These are phyloP conservation scores for Cottus gobio DNA, from an alignment of 2,113 vertebrate genomes.

Conservation along the genomic window DNA sequence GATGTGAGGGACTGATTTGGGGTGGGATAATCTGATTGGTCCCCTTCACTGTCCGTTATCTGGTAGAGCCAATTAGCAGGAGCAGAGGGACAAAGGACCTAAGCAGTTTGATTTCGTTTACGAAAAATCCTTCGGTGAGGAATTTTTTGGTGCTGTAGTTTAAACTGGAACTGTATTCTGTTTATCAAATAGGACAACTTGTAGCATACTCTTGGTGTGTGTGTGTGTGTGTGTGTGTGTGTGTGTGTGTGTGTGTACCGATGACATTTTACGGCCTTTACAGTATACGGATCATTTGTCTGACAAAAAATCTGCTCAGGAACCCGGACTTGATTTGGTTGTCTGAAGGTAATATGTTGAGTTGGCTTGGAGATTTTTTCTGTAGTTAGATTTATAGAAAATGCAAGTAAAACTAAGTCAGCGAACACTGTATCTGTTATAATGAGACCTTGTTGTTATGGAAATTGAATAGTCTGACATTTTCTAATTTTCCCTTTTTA, in stretches of 20 bases:
- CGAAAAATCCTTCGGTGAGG: background rate
- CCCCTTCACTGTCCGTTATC: constrained; percentile 32
- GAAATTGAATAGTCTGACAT: background rate
- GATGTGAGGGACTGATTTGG: constrained; percentile 21
- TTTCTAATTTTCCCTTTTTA: background rate
- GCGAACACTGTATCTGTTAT: background rate
- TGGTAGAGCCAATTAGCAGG: constrained; percentile 38
- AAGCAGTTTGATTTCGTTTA: background rate
- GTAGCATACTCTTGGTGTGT: background rate
- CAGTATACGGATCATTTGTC: background rate
- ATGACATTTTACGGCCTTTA: constrained; percentile 50
- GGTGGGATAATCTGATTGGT: constrained; percentile 52
- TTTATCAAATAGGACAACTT: constrained; percentile 3
- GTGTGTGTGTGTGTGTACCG: constrained; percentile 1
- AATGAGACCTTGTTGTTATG: background rate
- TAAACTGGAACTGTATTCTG: background rate
- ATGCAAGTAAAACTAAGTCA: background rate
- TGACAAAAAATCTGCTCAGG: background rate
- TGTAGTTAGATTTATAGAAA: background rate
- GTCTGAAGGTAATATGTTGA: background rate
- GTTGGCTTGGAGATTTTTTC: background rate
- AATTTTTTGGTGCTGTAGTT: constrained; percentile 7
- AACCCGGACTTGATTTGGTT: background rate
- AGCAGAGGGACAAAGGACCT: constrained; percentile 9
- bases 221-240: background rate